Percentiles rank a stretch among this genome's conserved stretches.
These are phyloP conservation scores for Phytoseiulus persimilis DNA, from an alignment of 2,888 invertebrate genomes.

Conservation along the genomic window DNA sequence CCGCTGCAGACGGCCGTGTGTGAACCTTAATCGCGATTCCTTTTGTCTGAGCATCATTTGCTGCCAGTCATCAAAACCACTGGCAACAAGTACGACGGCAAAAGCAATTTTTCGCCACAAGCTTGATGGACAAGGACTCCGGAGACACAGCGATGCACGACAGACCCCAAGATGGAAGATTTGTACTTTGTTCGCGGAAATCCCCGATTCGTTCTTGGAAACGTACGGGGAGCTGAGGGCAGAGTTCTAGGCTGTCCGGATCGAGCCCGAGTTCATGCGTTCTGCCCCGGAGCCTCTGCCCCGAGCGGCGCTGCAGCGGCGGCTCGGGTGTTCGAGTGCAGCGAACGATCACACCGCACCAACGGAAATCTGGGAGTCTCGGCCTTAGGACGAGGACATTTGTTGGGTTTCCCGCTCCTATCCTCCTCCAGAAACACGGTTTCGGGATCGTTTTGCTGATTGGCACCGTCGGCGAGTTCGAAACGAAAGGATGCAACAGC, in stretches of 20 bases:
- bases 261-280: too few relatives aligned
- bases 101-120: background rate
- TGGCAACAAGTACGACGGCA: background rate
- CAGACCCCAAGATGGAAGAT: background rate
- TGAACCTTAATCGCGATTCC: background rate
- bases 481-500: background rate
- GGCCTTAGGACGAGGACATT: too few relatives aligned
- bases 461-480: background rate
- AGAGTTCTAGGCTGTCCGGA: background rate
- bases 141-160: background rate
- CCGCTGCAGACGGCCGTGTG: background rate
- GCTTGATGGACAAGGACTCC: background rate
- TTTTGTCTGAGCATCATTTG: constrained; percentile 5
- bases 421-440: too few relatives aligned
- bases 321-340: too few relatives aligned
- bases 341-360: too few relatives aligned
- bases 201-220: too few relatives aligned
- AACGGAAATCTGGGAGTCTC: too few relatives aligned
- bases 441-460: too few relatives aligned
- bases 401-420: too few relatives aligned
- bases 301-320: background rate
- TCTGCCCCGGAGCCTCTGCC: too few relatives aligned
- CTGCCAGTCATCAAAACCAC: background rate
- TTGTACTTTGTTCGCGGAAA: background rate
- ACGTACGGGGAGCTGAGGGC: background rate